Percentiles rank a stretch among this genome's conserved stretches.
These are phyloP conservation scores for Thyatira batis DNA, from an alignment of 2,888 invertebrate genomes.

Conservation along the genomic window DNA sequence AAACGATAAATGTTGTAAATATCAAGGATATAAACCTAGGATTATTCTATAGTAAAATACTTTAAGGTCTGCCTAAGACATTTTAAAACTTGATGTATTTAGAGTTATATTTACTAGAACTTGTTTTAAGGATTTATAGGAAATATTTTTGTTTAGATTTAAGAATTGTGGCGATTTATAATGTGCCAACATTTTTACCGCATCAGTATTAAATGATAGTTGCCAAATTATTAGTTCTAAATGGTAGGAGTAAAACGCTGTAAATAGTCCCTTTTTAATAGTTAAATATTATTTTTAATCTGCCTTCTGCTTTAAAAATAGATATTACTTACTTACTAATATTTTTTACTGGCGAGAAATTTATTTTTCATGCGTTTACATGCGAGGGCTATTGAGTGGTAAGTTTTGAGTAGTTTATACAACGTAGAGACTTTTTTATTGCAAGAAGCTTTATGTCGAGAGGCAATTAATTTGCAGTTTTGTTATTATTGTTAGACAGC, in stretches of 20 bases:
- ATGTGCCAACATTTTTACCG: constrained; percentile 83
- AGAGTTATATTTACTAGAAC: constrained; percentile 66
- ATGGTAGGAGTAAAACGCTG: constrained; percentile 71
- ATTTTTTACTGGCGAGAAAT: constrained; percentile 60
- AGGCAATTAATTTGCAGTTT: background rate
- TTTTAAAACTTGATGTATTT: constrained; percentile 78
- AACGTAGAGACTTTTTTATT: constrained; percentile 18
- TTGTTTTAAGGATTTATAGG: constrained; percentile 70
- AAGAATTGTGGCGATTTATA: constrained; percentile 65
- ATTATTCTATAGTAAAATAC: constrained; percentile 49
- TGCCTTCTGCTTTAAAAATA: constrained; percentile 54
- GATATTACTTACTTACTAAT: constrained; percentile 41
- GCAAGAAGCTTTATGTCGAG: constrained; percentile 5
- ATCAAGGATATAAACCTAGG: constrained; percentile 57
- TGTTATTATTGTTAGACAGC: background rate
- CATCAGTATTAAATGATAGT: constrained; percentile 80
- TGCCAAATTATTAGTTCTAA: constrained; percentile 72
- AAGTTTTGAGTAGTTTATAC: constrained; percentile 51
- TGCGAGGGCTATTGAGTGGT: constrained; percentile 72
- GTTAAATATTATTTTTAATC: constrained; percentile 51
- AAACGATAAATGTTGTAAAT: constrained; percentile 63
- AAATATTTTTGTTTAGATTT: constrained; percentile 70
- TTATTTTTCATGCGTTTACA: constrained; percentile 78
- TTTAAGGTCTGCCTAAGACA: constrained; percentile 75
- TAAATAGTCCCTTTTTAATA: constrained; percentile 70